Percentiles rank a stretch among this genome's conserved stretches.
phyloP scores from a whole-genome alignment of 2,888 invertebrate genomes.

The Drosophila niveifrons region DNA sequence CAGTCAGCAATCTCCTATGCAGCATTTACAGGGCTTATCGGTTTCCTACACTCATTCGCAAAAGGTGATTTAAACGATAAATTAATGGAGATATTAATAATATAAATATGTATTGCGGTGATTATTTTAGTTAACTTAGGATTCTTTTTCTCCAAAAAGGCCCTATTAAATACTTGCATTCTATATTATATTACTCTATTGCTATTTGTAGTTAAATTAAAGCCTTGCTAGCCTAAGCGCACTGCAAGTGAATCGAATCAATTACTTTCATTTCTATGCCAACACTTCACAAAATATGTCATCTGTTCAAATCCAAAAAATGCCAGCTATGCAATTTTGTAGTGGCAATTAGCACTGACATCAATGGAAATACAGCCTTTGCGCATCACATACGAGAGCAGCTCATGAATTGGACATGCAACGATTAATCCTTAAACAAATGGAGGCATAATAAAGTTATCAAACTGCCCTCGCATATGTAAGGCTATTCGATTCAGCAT shows the following conservation, averaged over 20 bases:
- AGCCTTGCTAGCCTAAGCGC: not conserved
- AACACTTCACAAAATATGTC: constrained; percentile 33
- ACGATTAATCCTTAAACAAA: not conserved
- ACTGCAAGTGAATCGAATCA: constrained; percentile 1
- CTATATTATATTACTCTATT: no score
- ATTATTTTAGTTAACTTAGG: no score
- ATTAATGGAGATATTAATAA: no score
- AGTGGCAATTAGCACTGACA: constrained; percentile 71
- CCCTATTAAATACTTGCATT: no score
- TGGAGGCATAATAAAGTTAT: not conserved
- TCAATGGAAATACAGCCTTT: constrained; percentile 37
- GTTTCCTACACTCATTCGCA: not conserved
- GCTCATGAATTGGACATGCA: not conserved
- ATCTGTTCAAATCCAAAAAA: constrained; percentile 38
- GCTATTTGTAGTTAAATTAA: constrained; percentile 8
- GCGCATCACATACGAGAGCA: constrained; percentile 23
- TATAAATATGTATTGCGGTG: no score
- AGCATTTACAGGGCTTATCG: not conserved
- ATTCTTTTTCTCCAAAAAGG: no score
- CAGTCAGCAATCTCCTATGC: constrained; percentile 21
- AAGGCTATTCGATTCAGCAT: constrained; percentile 35
- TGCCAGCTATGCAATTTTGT: constrained; percentile 35
- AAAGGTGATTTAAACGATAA: not conserved
- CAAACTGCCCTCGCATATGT: constrained; percentile 13
- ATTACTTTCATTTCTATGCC: constrained; percentile 29